Conservation (phyloP, 2,888 invertebrate species). For the Oscheius sp. region DNA sequence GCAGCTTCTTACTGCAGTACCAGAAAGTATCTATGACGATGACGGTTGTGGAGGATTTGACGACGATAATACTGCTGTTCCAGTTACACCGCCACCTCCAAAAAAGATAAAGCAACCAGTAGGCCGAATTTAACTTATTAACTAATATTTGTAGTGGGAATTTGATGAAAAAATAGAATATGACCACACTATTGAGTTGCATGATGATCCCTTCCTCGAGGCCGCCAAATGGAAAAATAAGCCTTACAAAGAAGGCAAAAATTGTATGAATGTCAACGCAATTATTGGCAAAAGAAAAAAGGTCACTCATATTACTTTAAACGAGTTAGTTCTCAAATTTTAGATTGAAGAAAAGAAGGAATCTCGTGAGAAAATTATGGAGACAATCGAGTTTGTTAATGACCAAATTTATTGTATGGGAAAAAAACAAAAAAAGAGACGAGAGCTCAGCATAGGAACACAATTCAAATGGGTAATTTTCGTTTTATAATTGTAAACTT, state of each 20-base stretch:
- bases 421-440: neutral
- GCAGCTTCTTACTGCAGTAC: neutral
- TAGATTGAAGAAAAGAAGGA: neutral
- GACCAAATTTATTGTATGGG: slow-evolving; percentile 12
- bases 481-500: too few relatives aligned
- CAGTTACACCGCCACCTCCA: too few relatives aligned
- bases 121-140: neutral
- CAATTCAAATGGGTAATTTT: slow-evolving; percentile 8
- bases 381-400: slow-evolving; percentile 22
- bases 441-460: neutral
- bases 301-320: neutral
- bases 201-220: slow-evolving; percentile 18
- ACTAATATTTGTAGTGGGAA: slow-evolving; percentile 23
- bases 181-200: neutral
- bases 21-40: neutral
- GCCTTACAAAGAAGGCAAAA: neutral
- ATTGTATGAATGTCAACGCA: neutral
- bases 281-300: neutral
- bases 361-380: slow-evolving; percentile 3
- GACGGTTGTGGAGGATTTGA: neutral
- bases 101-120: slow-evolving; percentile 6
- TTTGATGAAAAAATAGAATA: neutral
- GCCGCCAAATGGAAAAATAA: slow-evolving; percentile 19
- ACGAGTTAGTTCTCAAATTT: neutral
- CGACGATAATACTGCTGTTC: neutral